Evolutionary conservation across 1,140 invertebrate genomes (phyloP), one percentile per base, ranked within the genome.

Genomic region (Varroa destructor): DNA sequence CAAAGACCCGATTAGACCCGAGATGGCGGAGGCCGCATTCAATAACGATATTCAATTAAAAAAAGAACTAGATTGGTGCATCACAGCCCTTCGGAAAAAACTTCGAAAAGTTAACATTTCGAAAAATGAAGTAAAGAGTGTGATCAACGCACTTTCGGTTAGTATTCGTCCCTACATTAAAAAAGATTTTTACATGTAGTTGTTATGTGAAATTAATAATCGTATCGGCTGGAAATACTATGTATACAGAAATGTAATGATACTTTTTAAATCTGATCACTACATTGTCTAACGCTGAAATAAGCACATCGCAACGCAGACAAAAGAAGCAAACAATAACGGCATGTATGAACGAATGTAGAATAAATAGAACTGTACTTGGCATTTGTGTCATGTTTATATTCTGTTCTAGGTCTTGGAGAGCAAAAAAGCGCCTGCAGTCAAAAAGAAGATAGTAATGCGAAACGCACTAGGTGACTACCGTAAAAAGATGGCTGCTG

Each of bases 381-480:
- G 8, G 8, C 8, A 8, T 51, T 51, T 51, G 46, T 5, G 46
- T 51, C 46, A 51, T 51, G 8, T 8, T 3, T 51, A 5, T 51
- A 8, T 51, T 8, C 3, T 67, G 2, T 37, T 4, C 12, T 46
- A 67, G 61, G 40, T 67, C 2, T 46, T 67, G 61, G 61, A 67
- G 46, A 67, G 46, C 36, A 40, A 40, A 12, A 67, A 67, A 40
- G 37, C 61, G 40, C 61, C 61, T 12, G 8, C 8, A 14, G 37
- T 67, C 40, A 67, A 67, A 37, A 67, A 67, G 8, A 12, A 37
- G 10, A 40, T 67, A 1, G 61, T 37, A 1, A 67, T 67, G 61
- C 61, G 61, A 40, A 67, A 67, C 61, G 12, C 61, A 1, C 61
- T 67, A 12, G 61, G 61, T 3, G 61, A 67, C 37, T 67, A 67